phyloP scores from a whole-genome alignment of 2,113 vertebrate genomes.

The Pycnonotus jocosus region DNA sequence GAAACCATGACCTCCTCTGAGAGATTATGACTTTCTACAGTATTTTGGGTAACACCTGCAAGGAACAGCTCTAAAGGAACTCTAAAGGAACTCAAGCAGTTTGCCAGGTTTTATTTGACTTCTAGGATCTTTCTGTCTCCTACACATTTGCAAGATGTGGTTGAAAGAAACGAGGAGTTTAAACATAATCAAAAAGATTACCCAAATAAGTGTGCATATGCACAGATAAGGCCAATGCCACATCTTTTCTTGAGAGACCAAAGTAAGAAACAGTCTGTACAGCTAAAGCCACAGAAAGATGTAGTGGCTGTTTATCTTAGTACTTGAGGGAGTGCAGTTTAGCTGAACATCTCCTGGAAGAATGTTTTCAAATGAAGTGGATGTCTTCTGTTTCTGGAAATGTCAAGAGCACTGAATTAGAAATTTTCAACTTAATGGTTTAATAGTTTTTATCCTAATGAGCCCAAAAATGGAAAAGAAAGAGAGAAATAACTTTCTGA shows the following conservation, averaged over 20 bases:
- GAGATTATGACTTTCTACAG: neutral
- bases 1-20: neutral
- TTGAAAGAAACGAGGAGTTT: neutral
- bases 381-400: neutral
- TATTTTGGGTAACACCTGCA: neutral
- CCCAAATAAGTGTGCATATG: neutral
- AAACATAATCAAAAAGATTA: neutral
- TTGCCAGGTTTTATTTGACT: neutral
- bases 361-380: neutral
- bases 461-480: neutral
- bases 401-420: neutral
- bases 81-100: neutral
- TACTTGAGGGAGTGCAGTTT: neutral
- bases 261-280: neutral
- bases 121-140: neutral
- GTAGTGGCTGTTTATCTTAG: neutral
- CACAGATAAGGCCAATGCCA: neutral
- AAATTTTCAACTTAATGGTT: neutral
- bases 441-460: neutral
- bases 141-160: neutral
- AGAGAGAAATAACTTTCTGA: neutral
- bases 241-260: neutral
- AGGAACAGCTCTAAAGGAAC: neutral
- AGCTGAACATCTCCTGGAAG: neutral
- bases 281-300: neutral